These are phyloP conservation scores for Rallus crepitans DNA, from an alignment of 2,797 vertebrate genomes.

Conservation along the genomic window DNA sequence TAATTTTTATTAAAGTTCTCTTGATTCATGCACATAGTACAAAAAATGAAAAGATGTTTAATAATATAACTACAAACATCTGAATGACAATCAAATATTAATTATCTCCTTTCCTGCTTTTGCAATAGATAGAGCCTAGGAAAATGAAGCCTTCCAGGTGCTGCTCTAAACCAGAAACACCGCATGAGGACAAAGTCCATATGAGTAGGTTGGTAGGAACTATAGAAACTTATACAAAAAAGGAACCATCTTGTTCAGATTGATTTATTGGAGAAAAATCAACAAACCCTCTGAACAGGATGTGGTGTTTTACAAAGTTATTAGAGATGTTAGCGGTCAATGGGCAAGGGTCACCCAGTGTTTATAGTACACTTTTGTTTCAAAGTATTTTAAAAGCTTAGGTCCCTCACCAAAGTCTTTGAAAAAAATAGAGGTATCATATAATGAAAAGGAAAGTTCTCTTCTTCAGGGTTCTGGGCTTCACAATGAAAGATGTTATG, in stretches of 20 bases:
- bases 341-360: background rate
- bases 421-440: background rate
- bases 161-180: background rate
- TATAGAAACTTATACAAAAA: background rate
- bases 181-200: background rate
- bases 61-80: background rate
- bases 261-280: background rate
- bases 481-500: background rate
- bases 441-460: background rate
- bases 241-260: background rate
- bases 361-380: background rate
- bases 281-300: background rate
- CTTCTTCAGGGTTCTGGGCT: background rate
- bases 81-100: background rate
- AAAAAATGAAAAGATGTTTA: background rate
- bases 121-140: background rate
- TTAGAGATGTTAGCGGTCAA: background rate
- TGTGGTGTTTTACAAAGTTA: background rate
- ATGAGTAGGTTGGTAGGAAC: background rate
- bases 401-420: background rate
- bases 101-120: background rate
- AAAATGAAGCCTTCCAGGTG: background rate
- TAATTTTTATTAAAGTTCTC: background rate
- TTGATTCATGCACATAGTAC: background rate
- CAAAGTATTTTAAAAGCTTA: background rate